phyloP scores from a whole-genome alignment of 2,113 vertebrate species.

The Leucoraja erinaceus region DNA sequence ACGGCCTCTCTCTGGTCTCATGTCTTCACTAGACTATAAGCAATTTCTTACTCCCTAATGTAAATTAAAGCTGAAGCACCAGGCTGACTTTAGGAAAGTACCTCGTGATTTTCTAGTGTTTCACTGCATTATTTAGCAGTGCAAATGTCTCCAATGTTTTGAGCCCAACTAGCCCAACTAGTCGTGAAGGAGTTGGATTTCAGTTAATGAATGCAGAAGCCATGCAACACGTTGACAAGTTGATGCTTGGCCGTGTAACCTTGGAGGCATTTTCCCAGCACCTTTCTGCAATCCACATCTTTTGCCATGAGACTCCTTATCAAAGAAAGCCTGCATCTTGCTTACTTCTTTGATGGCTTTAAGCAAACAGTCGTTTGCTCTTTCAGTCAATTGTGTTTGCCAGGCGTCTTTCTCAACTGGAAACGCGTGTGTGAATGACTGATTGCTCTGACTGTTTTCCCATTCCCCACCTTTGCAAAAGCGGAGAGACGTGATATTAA shows the following conservation, averaged over 20 bases:
- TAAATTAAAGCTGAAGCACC: neutral
- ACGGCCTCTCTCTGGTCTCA: neutral
- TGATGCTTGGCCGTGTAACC: neutral
- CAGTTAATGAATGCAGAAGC: neutral
- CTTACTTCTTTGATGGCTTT: constrained; percentile 52
- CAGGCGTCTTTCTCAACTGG: constrained; percentile 65
- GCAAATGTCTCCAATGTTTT: neutral
- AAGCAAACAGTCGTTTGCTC: constrained; percentile 66
- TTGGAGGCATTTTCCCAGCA: neutral
- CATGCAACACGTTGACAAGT: neutral
- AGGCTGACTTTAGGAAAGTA: neutral
- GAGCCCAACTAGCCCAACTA: neutral
- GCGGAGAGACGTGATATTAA: constrained; percentile 62
- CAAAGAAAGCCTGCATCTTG: neutral
- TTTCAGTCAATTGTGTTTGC: constrained; percentile 61
- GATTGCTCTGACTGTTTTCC: constrained; percentile 61
- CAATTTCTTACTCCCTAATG: neutral
- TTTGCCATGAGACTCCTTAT: neutral
- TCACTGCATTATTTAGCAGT: neutral
- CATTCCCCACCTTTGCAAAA: constrained; percentile 57
- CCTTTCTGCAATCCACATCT: neutral
- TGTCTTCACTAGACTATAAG: neutral
- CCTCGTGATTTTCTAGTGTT: neutral
- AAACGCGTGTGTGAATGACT: constrained; percentile 63
- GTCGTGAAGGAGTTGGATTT: neutral